phyloP scores from a whole-genome alignment of 23 tunicate genomes.

The Phallusia fumigata region DNA sequence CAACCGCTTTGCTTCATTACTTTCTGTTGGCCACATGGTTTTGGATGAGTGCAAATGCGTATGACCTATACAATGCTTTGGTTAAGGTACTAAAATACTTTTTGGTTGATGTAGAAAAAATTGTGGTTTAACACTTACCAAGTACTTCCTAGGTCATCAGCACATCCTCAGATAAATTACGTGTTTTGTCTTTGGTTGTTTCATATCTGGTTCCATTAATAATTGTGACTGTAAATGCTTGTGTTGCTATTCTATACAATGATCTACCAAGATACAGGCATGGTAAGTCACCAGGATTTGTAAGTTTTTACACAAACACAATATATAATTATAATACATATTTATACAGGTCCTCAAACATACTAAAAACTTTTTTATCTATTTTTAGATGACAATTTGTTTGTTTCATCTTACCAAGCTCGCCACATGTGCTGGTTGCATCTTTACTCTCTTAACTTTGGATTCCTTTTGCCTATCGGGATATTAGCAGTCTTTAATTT shows the following conservation, averaged over 20 bases:
- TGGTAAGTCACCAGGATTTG: background rate
- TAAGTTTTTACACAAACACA: background rate
- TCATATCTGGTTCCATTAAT: background rate
- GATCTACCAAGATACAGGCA: background rate
- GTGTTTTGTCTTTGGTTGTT: background rate
- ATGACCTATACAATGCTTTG: constrained; percentile 3
- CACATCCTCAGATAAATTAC: background rate
- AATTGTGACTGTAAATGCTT: background rate
- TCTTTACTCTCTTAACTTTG: background rate
- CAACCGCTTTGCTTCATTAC: constrained; percentile 29
- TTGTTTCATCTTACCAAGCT: background rate
- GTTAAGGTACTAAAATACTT: constrained; percentile 6
- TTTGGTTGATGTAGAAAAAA: background rate
- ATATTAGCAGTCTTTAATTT: background rate
- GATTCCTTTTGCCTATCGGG: background rate
- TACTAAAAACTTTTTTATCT: background rate
- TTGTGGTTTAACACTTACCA: background rate
- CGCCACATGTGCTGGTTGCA: constrained; percentile 3
- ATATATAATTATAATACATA: background rate
- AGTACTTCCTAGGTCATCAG: background rate
- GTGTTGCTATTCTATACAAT: background rate
- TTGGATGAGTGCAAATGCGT: constrained; percentile 36
- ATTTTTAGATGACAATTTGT: background rate
- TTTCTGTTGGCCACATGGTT: constrained; percentile 36
- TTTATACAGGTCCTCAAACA: background rate